Percentiles rank a stretch among this genome's conserved stretches.
These are phyloP conservation scores for Sandelia bainsii DNA, from an alignment of 2,797 vertebrate genomes.

Conservation along the genomic window DNA sequence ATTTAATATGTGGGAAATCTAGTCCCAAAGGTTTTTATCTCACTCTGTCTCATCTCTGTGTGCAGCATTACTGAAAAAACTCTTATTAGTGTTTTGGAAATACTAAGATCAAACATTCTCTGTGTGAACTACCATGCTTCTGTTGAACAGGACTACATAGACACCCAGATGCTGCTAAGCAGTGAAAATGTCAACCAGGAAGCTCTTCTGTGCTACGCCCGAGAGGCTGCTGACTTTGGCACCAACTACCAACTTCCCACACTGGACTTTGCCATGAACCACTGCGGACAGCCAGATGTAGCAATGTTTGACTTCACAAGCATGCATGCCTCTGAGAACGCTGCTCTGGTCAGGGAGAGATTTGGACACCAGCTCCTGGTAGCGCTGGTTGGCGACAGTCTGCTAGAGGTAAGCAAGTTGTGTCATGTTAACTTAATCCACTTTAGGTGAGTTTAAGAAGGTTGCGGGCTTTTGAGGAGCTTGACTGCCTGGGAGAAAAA, in stretches of 20 bases:
- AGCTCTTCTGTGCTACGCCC: slow-evolving; percentile 92
- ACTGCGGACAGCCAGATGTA: slow-evolving; percentile 93
- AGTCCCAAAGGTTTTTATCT: neutral
- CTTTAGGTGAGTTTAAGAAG: neutral
- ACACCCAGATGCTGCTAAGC: slow-evolving; percentile 92
- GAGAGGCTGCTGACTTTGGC: slow-evolving; percentile 96
- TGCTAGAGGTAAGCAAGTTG: slow-evolving; percentile 89
- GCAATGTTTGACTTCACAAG: slow-evolving; percentile 99
- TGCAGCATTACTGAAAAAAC: neutral
- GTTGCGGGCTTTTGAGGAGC: neutral
- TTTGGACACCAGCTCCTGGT: slow-evolving; percentile 94
- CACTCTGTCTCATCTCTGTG: neutral
- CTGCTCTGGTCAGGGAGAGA: slow-evolving; percentile 92
- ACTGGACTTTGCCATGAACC: slow-evolving; percentile 96
- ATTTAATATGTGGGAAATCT: neutral
- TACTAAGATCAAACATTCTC: neutral
- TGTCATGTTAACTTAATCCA: neutral
- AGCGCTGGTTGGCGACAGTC: slow-evolving; percentile 94
- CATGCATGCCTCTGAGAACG: slow-evolving; percentile 97
- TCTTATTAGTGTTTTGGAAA: neutral
- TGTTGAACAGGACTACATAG: slow-evolving; percentile 89
- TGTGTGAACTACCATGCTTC: slow-evolving; percentile 13
- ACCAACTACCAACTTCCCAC: slow-evolving; percentile 97
- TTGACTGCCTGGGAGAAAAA: slow-evolving; percentile 1
- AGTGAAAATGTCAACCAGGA: slow-evolving; percentile 94